Evolutionary conservation across 2,888 invertebrate species (phyloP), one percentile per base, ranked within the genome.

Genomic region (Lamellibrachia satsuma): DNA sequence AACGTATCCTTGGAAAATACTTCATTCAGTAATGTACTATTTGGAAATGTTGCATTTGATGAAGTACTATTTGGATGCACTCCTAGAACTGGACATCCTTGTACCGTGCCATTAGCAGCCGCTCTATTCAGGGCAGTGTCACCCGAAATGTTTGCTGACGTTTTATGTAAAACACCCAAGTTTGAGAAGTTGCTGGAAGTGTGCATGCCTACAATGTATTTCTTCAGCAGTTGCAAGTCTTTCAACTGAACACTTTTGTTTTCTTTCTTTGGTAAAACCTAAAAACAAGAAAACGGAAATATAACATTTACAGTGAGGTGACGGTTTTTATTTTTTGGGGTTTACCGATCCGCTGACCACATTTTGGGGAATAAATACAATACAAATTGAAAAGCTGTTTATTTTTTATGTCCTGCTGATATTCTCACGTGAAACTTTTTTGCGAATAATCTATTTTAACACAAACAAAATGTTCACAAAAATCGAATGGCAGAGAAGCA

Each of bases 191-290:
- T 75, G 6, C 75, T 6, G n/a, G 75, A 75, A 75, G 75, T 6
- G 15, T 75, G 75, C 75, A 75, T 75, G 75, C 75, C 75, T 75
- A 75, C 75, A 75, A 75, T 11, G 75, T 75, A 75, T 75, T 75
- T 75, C 75, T 75, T 75, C 75, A 75, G n/a, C 3, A 75, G 75
- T 75, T 75, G 75, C 22, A 75, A 75, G 75, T 75, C 75, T 75
- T 22, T 75, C 15, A 22, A 6, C 75, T 75, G 75, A 75, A 75
- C n/a, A 75, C n/a, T 75, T 22, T 39, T 39, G 0, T 39, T 39
- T 39, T 39, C 39, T 39, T 1, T 75, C 75, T 75, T 75, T 6
- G 75, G 75, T 22, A 75, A 75, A 75, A 75, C 75, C 75, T 75
- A 4, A 15, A 75, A 75, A 75, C 75, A 75, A 22, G 15, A 75